Conservation (phyloP, 2,797 vertebrate genomes). For the Clarias fuscus region DNA sequence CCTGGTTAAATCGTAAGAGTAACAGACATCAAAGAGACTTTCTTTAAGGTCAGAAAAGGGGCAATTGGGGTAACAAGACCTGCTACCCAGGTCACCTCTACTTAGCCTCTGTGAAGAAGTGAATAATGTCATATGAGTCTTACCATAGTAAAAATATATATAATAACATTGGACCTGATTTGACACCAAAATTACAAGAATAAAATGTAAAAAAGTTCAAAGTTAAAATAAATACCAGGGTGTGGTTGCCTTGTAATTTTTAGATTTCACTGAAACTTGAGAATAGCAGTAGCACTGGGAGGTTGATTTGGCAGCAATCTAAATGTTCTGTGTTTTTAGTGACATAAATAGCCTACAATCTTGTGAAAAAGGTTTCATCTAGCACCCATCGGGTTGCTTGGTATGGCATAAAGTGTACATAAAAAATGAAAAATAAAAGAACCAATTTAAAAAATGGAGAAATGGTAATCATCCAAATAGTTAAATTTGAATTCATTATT, state of each 20-base stretch:
- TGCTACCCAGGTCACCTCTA: not conserved
- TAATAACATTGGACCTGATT: not conserved
- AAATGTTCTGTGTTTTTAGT: not conserved
- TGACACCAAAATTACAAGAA: not conserved
- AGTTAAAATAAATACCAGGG: not conserved
- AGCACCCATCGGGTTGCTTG: not conserved
- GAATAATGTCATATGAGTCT: not conserved
- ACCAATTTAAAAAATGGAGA: not conserved
- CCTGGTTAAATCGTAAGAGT: not conserved
- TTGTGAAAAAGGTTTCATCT: not conserved
- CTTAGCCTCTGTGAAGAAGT: not conserved
- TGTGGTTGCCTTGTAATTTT: not conserved
- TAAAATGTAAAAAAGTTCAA: not conserved
- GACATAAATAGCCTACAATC: not conserved
- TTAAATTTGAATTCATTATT: not conserved
- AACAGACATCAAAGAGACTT: not conserved
- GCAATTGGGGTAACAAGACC: not conserved
- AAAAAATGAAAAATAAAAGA: not conserved
- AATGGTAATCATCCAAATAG: not conserved
- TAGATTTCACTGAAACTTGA: not conserved
- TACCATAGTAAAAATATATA: not conserved
- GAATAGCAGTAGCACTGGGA: not conserved
- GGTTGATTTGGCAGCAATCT: not conserved
- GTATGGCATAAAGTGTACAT: not conserved
- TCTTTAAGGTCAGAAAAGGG: constrained; percentile 4